A percentile compares a stretch with the other conserved stretches of the same genome.
Conservation (phyloP, 2,797 vertebrate genomes). For the Syngnathus acus region DNA sequence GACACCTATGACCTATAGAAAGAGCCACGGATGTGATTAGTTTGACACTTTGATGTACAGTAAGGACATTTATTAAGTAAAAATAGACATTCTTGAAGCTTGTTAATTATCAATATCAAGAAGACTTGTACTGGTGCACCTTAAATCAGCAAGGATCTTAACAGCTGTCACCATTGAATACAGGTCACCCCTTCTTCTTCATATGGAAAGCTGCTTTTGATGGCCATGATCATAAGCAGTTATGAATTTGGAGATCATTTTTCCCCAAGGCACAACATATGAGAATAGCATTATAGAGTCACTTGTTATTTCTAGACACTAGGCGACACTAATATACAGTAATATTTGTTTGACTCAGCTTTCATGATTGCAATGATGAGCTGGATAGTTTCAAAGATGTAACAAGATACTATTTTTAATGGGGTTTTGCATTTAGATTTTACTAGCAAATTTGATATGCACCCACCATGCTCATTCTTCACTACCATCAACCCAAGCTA, state of each 20-base stretch:
- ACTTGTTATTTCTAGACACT: neutral
- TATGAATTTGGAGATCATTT: constrained; percentile 41
- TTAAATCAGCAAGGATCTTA: constrained; percentile 37
- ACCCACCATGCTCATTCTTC: constrained; percentile 25
- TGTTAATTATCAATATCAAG: neutral
- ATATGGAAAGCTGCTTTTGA: constrained; percentile 40
- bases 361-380: neutral
- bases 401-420: constrained; percentile 33
- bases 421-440: constrained; percentile 45
- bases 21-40: too few relatives aligned
- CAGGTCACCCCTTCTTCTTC: constrained; percentile 54
- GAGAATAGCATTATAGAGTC: neutral
- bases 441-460: constrained; percentile 38
- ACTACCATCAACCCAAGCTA: constrained; percentile 24
- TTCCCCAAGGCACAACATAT: constrained; percentile 9
- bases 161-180: constrained; percentile 59
- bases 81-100: neutral
- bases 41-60: too few relatives aligned
- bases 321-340: neutral
- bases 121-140: constrained; percentile 29
- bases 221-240: constrained; percentile 42
- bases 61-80: too few relatives aligned
- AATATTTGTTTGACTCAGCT: neutral
- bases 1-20: too few relatives aligned
- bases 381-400: constrained; percentile 24